Percentiles rank a stretch among this genome's conserved stretches.
Evolutionary conservation across 2,888 invertebrate species (phyloP).

Genomic region (Drosophila recens): DNA sequence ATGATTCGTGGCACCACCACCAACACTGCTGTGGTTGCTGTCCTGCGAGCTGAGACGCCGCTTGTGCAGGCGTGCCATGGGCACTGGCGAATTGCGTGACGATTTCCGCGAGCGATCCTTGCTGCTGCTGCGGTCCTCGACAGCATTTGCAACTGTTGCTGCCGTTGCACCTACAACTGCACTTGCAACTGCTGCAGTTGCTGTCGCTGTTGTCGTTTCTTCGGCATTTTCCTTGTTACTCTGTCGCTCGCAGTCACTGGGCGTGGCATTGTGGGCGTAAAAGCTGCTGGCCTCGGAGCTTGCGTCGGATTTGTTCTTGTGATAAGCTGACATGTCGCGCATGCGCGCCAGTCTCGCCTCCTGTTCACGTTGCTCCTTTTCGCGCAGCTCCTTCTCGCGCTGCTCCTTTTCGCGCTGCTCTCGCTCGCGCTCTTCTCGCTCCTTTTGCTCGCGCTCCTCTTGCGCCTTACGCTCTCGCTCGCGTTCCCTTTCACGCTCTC

Average conservation of each 20-base stretch:
- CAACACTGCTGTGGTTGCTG: slow-evolving; percentile 81
- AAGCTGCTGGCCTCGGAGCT: slow-evolving; percentile 66
- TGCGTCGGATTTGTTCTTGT: slow-evolving; percentile 68
- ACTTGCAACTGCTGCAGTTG: not conserved
- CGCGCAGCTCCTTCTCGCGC: slow-evolving; percentile 67
- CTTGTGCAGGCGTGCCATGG: slow-evolving; percentile 85
- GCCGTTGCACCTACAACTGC: not conserved
- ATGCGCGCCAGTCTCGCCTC: slow-evolving; percentile 67
- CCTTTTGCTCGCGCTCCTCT: slow-evolving; percentile 62
- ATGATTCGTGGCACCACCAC: slow-evolving; percentile 56
- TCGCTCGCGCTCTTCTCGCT: slow-evolving; percentile 75
- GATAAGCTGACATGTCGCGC: slow-evolving; percentile 73
- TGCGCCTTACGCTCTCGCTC: slow-evolving; percentile 54
- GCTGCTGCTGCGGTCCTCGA: slow-evolving; percentile 21
- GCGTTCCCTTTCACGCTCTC: slow-evolving; percentile 43
- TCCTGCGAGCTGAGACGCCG: slow-evolving; percentile 93
- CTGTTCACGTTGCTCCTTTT: slow-evolving; percentile 73
- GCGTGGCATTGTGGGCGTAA: slow-evolving; percentile 53
- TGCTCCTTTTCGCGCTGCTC: slow-evolving; percentile 69
- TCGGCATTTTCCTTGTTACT: slow-evolving; percentile 82
- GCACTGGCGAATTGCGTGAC: slow-evolving; percentile 82
- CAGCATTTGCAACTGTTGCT: slow-evolving; percentile 6
- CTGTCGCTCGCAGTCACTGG: slow-evolving; percentile 60
- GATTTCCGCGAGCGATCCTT: slow-evolving; percentile 81
- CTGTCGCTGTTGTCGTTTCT: slow-evolving; percentile 12